These are phyloP conservation scores for Trididemnum nubilum DNA, from an alignment of 23 tunicate genomes.

Conservation along the genomic window DNA sequence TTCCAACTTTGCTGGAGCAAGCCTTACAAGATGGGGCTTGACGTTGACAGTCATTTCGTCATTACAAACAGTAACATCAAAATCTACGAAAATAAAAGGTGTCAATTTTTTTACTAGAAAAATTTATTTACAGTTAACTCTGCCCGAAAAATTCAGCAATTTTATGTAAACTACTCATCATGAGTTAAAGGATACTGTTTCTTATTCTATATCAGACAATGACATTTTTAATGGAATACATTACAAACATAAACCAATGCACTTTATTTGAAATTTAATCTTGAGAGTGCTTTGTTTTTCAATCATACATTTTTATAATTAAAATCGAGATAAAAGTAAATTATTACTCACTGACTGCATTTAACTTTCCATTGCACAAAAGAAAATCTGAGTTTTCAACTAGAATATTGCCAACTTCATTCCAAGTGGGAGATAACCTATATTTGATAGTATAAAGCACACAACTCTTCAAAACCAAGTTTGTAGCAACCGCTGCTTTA, in stretches of 20 bases:
- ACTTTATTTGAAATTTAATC: too few species aligned
- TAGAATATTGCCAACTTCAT: slow-evolving; percentile 37
- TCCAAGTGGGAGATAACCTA: slow-evolving; percentile 48
- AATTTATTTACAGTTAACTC: too few species aligned
- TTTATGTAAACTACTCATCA: too few species aligned
- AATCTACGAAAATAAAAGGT: slow-evolving; percentile 40
- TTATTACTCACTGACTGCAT: slow-evolving; percentile 60
- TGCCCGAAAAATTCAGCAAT: too few species aligned
- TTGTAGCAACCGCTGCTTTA: slow-evolving; percentile 7
- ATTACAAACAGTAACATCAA: slow-evolving; percentile 33
- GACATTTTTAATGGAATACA: too few species aligned
- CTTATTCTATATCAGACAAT: too few species aligned
- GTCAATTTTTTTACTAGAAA: background rate
- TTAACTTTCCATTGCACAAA: slow-evolving; percentile 51
- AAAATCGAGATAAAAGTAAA: background rate
- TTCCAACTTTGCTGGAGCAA: slow-evolving; percentile 60
- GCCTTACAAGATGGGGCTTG: slow-evolving; percentile 43
- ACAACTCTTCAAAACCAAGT: slow-evolving; percentile 47
- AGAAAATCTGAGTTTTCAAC: slow-evolving; percentile 53
- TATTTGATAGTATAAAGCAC: slow-evolving; percentile 51
- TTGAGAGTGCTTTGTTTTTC: too few species aligned
- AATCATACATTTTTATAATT: background rate
- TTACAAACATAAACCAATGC: too few species aligned
- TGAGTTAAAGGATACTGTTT: too few species aligned
- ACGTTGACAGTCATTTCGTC: slow-evolving; percentile 52